Evolutionary conservation across 2,113 vertebrate genomes (phyloP).

Genomic region (Cheirogaleus medius): DNA sequence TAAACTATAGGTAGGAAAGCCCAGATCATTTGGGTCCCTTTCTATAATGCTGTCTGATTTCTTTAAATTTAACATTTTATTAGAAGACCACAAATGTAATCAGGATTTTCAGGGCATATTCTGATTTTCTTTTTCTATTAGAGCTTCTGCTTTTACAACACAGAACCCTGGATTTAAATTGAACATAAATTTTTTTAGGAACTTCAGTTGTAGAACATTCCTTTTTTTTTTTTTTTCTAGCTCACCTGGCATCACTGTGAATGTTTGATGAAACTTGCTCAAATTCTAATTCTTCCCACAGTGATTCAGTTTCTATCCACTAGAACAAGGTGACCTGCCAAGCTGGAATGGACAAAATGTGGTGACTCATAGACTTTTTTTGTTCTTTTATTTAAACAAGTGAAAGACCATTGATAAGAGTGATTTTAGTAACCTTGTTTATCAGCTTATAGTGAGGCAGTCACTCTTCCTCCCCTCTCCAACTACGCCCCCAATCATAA

Average conservation of each 20-base stretch:
- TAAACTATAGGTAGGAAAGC: background rate
- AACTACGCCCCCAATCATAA: background rate
- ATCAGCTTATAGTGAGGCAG: conserved; percentile 46
- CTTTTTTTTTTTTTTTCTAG: background rate
- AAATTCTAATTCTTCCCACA: background rate
- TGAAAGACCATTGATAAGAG: conserved; percentile 57
- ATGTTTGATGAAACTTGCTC: background rate
- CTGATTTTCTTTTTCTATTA: background rate
- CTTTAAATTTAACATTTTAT: background rate
- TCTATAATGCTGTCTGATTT: background rate
- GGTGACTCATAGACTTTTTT: conserved; percentile 47
- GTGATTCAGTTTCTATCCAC: background rate
- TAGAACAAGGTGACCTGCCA: conserved; percentile 67
- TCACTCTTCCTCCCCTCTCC: conserved; percentile 30
- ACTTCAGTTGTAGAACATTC: background rate
- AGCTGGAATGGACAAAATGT: conserved; percentile 23
- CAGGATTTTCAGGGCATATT: background rate
- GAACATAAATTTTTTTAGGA: background rate
- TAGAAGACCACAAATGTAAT: background rate
- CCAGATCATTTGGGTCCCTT: background rate
- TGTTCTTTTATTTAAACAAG: conserved; percentile 59
- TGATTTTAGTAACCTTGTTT: conserved; percentile 33
- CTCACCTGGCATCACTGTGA: background rate
- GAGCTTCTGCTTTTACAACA: background rate
- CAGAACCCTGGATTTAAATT: background rate